Conservation (phyloP, 2,113 vertebrate species). For the Daphoenositta chrysoptera region DNA sequence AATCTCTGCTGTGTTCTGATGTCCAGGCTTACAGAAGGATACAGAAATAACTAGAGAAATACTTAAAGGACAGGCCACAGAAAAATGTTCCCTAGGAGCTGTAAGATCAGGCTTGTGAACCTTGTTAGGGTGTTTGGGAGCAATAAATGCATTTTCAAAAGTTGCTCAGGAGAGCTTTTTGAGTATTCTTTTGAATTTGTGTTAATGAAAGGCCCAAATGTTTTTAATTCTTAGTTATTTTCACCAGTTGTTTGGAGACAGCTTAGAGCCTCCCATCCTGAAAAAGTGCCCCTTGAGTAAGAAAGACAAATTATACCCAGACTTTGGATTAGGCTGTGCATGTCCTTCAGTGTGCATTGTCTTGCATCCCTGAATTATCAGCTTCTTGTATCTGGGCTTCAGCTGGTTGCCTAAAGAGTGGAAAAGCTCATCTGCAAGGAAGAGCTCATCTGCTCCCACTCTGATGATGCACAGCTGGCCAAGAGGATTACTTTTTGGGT, state of each 20-base stretch:
- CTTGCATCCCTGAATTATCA: background rate
- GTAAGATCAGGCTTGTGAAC: background rate
- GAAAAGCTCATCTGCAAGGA: background rate
- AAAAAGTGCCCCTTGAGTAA: background rate
- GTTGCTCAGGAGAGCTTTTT: background rate
- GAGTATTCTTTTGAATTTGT: background rate
- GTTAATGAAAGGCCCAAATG: background rate
- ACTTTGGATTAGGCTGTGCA: background rate
- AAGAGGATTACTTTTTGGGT: background rate
- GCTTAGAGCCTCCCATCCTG: background rate
- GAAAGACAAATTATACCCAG: background rate
- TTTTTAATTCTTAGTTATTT: background rate
- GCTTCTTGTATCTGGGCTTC: background rate
- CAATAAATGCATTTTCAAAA: background rate
- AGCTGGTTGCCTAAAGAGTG: background rate
- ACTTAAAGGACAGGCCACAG: background rate
- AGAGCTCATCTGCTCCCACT: background rate
- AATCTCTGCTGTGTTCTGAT: background rate
- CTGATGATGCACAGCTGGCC: constrained; percentile 32
- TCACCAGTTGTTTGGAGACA: background rate
- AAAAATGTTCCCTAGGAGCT: background rate
- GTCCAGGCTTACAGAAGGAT: background rate
- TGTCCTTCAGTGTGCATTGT: background rate
- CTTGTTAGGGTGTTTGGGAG: background rate
- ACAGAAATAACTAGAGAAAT: background rate